Conservation (phyloP, 92 coral and sea anemone species). For the Porites rus region DNA sequence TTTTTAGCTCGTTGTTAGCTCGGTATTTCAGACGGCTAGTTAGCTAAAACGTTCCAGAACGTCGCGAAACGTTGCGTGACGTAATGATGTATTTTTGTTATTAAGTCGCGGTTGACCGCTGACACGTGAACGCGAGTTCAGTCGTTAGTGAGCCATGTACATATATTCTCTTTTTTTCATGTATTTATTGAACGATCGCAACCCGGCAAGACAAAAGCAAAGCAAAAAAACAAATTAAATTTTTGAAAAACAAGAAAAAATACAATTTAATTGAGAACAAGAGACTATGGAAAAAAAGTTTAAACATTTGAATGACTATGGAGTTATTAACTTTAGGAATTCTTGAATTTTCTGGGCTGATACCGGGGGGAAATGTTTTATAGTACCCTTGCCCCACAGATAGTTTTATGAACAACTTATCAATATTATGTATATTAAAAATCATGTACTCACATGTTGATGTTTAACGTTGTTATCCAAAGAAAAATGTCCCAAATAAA, state of each 20-base stretch:
- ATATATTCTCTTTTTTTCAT: not conserved
- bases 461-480: too few species aligned
- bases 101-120: slow-evolving; percentile 57
- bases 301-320: not conserved
- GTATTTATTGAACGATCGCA: not conserved
- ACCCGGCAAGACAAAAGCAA: not conserved
- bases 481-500: slow-evolving; percentile 1
- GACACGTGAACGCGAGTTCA: slow-evolving; percentile 31
- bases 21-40: not conserved
- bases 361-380: slow-evolving; percentile 8
- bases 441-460: not conserved
- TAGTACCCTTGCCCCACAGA: slow-evolving; percentile 25
- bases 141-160: not conserved
- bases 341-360: not conserved
- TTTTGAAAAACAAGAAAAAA: too few species aligned
- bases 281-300: too few species aligned
- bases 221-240: not conserved
- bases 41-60: slow-evolving; percentile 29
- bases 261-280: too few species aligned
- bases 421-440: not conserved
- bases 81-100: slow-evolving; percentile 45
- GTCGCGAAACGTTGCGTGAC: slow-evolving; percentile 54
- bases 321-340: not conserved
- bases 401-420: not conserved
- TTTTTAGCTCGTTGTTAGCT: not conserved